Conservation (phyloP, 2,888 invertebrate species). For the Heteromyza rotundicornis region DNA sequence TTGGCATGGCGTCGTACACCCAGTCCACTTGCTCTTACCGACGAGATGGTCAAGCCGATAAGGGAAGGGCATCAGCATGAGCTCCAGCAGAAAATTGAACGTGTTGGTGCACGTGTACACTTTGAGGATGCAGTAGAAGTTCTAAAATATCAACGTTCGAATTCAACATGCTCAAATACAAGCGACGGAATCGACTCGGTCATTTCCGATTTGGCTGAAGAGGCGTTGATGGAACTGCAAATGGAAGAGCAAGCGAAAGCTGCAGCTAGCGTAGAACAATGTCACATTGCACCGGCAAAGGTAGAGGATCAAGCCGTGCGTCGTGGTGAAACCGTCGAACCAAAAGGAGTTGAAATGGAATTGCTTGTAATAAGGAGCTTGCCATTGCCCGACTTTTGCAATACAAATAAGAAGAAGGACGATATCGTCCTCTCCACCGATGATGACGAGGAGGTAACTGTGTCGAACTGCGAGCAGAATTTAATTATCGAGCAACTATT, state of each 20-base stretch:
- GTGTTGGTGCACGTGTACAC: too few species aligned
- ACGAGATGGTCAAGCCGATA: slow-evolving; percentile 47
- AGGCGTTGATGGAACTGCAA: slow-evolving; percentile 52
- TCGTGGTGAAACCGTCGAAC: neutral
- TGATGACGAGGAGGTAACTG: slow-evolving; percentile 30
- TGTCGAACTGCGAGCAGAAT: slow-evolving; percentile 47
- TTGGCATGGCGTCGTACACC: slow-evolving; percentile 39
- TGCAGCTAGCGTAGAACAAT: neutral
- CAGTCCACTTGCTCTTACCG: slow-evolving; percentile 43
- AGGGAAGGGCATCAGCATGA: slow-evolving; percentile 39
- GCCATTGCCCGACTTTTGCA: slow-evolving; percentile 40
- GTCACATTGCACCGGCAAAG: too few species aligned
- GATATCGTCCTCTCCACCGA: slow-evolving; percentile 14
- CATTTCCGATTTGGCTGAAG: slow-evolving; percentile 56
- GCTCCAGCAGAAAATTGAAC: too few species aligned
- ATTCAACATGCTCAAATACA: slow-evolving; percentile 53
- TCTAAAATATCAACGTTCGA: slow-evolving; percentile 40
- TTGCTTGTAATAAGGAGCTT: slow-evolving; percentile 43
- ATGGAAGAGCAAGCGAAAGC: slow-evolving; percentile 40
- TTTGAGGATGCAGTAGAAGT: slow-evolving; percentile 48
- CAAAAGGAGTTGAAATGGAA: neutral
- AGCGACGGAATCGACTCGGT: slow-evolving; percentile 58
- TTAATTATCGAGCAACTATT: slow-evolving; percentile 55
- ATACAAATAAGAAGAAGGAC: slow-evolving; percentile 8
- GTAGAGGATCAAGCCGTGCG: too few species aligned